These are phyloP conservation scores for Helicolenus hilgendorfi DNA, from an alignment of 2,797 vertebrate genomes.

Conservation along the genomic window DNA sequence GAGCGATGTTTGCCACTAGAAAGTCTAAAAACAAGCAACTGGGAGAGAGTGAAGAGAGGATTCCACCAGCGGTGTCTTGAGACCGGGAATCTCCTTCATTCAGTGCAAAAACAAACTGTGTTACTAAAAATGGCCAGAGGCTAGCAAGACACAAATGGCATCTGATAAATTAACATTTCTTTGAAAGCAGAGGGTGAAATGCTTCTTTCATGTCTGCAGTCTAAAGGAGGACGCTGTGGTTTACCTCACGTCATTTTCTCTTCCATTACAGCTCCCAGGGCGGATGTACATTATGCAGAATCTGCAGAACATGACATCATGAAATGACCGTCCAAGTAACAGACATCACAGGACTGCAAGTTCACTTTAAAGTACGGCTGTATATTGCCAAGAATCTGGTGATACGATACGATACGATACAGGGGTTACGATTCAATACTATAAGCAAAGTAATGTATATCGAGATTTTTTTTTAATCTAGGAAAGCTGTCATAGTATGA, in stretches of 20 bases:
- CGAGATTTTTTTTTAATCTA: too few species aligned
- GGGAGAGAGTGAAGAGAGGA: constrained; percentile 39
- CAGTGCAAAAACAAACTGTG: constrained; percentile 25
- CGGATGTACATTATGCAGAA: constrained; percentile 27
- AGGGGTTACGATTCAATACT: too few species aligned
- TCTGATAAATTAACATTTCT: constrained; percentile 45
- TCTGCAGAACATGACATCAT: constrained; percentile 51
- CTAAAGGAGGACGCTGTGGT: neutral
- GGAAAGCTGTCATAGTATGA: too few species aligned
- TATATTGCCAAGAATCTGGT: too few species aligned
- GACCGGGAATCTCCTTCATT: constrained; percentile 59
- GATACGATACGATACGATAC: too few species aligned
- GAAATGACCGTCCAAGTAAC: constrained; percentile 7
- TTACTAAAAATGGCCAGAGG: constrained; percentile 51
- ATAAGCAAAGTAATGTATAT: too few species aligned
- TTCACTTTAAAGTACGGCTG: constrained; percentile 9
- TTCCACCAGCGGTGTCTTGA: constrained; percentile 47
- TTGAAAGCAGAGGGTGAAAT: constrained; percentile 28
- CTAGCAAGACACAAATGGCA: constrained; percentile 30
- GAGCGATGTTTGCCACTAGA: constrained; percentile 37
- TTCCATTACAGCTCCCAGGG: constrained; percentile 21
- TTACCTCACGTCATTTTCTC: constrained; percentile 16
- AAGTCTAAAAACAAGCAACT: constrained; percentile 67
- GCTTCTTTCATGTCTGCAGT: constrained; percentile 7
- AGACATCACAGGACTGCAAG: neutral